phyloP scores from a whole-genome alignment of 1,140 invertebrate genomes.

The Orussus abietinus region DNA sequence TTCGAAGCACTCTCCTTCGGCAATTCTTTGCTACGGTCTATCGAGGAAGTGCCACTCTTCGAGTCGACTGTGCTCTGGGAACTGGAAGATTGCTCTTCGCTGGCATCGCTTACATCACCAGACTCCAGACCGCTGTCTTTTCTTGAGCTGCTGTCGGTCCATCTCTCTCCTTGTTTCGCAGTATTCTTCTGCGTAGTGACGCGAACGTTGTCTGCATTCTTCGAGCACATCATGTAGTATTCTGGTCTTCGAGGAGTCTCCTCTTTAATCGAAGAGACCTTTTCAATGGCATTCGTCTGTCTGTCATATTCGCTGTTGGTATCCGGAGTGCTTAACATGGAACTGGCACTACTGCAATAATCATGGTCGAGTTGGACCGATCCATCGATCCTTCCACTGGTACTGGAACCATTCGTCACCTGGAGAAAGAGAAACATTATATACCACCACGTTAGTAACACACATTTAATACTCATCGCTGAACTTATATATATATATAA shows the following conservation, averaged over 20 bases:
- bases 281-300: slow-evolving; percentile 17
- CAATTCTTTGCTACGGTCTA: background rate
- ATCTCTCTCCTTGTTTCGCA: slow-evolving; percentile 12
- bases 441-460: no score
- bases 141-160: slow-evolving; percentile 32
- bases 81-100: slow-evolving; percentile 27
- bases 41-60: background rate
- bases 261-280: slow-evolving; percentile 14
- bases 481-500: no score
- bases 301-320: slow-evolving; percentile 22
- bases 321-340: slow-evolving; percentile 14
- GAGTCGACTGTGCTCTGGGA: background rate
- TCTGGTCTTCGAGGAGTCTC: slow-evolving; percentile 5
- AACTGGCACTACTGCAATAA: slow-evolving; percentile 46
- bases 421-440: no score
- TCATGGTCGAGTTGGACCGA: slow-evolving; percentile 54
- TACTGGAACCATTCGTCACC: slow-evolving; percentile 19
- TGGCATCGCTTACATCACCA: slow-evolving; percentile 44
- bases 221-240: slow-evolving; percentile 9
- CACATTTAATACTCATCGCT: no score
- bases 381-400: slow-evolving; percentile 20
- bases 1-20: background rate
- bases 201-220: slow-evolving; percentile 6
- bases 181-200: no score
- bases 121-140: slow-evolving; percentile 50